These are phyloP conservation scores for Falco peregrinus DNA, from an alignment of 2,797 vertebrate genomes.

Conservation along the genomic window DNA sequence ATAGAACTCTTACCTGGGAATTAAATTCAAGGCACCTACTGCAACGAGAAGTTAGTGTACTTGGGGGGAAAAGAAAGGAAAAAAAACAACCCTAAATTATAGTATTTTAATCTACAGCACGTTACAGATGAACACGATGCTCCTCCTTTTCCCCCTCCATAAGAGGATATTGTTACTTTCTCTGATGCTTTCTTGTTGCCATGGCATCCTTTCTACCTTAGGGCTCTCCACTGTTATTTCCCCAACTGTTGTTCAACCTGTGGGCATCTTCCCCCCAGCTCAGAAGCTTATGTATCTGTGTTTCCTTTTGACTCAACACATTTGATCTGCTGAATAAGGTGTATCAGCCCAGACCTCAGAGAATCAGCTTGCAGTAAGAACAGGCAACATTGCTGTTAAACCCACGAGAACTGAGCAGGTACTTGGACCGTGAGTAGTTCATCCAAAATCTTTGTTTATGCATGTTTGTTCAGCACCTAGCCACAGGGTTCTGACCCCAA, in stretches of 20 bases:
- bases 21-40: neutral
- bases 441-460: neutral
- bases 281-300: neutral
- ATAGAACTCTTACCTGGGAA: neutral
- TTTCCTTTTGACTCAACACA: neutral
- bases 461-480: neutral
- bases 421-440: neutral
- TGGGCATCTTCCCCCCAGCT: neutral
- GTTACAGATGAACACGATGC: neutral
- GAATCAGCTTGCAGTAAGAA: neutral
- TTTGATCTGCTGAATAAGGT: neutral
- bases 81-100: neutral
- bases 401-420: neutral
- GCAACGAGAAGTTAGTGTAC: neutral
- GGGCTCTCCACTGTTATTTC: constrained; percentile 9
- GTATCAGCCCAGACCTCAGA: neutral
- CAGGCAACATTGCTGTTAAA: neutral
- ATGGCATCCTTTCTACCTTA: constrained; percentile 42
- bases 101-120: neutral
- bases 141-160: neutral
- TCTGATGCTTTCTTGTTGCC: constrained; percentile 71
- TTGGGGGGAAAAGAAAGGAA: neutral
- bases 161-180: constrained; percentile 55
- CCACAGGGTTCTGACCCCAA: neutral
- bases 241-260: neutral